Evolutionary conservation across 30 jellyfish, hydroid and myxozoan genomes (phyloP), one percentile per base, ranked within the genome.

Genomic region (Aurelia coerulea): DNA sequence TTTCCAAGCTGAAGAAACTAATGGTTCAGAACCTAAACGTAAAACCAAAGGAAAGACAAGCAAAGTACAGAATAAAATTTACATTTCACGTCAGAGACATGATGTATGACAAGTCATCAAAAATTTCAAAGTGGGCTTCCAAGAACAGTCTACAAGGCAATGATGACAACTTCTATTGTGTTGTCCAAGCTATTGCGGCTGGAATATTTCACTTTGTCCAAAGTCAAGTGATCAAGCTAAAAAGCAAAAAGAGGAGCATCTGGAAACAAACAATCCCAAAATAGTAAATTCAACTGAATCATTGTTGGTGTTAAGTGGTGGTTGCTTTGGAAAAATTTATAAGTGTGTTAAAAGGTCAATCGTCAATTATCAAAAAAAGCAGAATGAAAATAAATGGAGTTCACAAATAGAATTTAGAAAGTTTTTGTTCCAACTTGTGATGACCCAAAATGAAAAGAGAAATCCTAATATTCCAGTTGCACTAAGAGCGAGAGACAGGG

Each of bases 351-450:
- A 75, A 56, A 50, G 86, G 86, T 51, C 53, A 31, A 75, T 75
- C 70, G n/a, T 31, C 50, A 70, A 70, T 70, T 31, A 70, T 70
- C 66, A 46, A 70, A 75, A 77, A 59, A 75, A 75, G 76, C 76
- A 59, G 73, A 75, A 59, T 18, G 59, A 75, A 75, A 75, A 66
- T 70, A 70, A 70, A 70, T 70, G 66, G 65, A 70, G 81, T 50
- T 70, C 81, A 70, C 81, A 70, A 70, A 70, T 70, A 23, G 65
- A 70, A 4, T 70, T 70, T 50, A 37, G 81, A 70, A 78, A 78
- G 68, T 78, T 78, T 59, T 35, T 78, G 79, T 78, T n/a, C 79
- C 72, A 78, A 63, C 78, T 59, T 49, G 88, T 78, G 88, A 75
- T 75, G 86, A 75, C 58, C 59, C 34, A 39, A 75, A 56, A 51